Conservation (phyloP, 1,140 invertebrate genomes). For the Drosophila guanche region DNA sequence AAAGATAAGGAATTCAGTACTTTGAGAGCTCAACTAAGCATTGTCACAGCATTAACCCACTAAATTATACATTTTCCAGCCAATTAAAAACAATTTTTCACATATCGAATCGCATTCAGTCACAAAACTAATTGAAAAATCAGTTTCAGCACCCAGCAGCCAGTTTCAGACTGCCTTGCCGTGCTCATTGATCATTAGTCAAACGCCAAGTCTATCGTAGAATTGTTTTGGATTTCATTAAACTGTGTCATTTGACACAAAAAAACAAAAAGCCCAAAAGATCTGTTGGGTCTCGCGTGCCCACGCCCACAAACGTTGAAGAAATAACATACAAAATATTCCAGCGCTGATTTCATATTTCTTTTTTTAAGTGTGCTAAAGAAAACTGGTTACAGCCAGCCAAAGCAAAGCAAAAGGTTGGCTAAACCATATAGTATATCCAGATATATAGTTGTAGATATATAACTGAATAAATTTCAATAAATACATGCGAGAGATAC, state of each 20-base stretch:
- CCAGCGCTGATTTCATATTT: slow-evolving; percentile 70
- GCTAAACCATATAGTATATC: slow-evolving; percentile 6
- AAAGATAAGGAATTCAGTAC: background rate
- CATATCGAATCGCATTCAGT: background rate
- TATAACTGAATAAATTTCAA: slow-evolving; percentile 44
- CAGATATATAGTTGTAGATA: slow-evolving; percentile 7
- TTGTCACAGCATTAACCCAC: no score
- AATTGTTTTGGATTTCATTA: slow-evolving; percentile 50
- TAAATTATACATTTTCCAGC: background rate
- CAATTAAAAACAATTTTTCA: slow-evolving; percentile 11
- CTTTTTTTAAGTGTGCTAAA: slow-evolving; percentile 30
- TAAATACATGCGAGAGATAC: slow-evolving; percentile 33
- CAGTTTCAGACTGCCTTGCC: background rate
- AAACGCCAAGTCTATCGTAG: slow-evolving; percentile 22
- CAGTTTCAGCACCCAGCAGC: slow-evolving; percentile 30
- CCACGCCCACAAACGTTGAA: slow-evolving; percentile 60
- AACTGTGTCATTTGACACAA: slow-evolving; percentile 73
- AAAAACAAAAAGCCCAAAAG: slow-evolving; percentile 37
- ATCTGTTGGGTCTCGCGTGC: slow-evolving; percentile 40
- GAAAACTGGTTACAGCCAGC: slow-evolving; percentile 70
- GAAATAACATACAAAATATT: slow-evolving; percentile 20
- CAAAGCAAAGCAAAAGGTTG: slow-evolving; percentile 47
- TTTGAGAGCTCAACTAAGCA: background rate
- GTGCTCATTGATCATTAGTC: slow-evolving; percentile 42
- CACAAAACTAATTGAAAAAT: slow-evolving; percentile 39